Base-by-base conservation (phyloP, 2,113 vertebrate genomes). In the Indri indri region DNA sequence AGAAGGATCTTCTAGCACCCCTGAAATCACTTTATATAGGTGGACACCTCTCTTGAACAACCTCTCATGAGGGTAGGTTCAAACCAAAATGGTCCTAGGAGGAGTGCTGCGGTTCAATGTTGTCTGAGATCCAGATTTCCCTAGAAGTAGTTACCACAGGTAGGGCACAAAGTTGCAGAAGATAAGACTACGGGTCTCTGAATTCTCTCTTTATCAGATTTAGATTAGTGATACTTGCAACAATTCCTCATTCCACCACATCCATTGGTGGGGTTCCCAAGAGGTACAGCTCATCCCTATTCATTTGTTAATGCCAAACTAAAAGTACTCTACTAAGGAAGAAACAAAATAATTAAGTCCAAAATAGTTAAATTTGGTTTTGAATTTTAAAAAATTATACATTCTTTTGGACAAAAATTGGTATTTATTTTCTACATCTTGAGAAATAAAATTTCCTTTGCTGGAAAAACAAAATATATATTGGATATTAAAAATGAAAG, bases 381-480 rank as follows among this genome's bases (percentile, higher is more conserved):
- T 88, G 6, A 30, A 42, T 73, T 93, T 32, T 61, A n/a, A 45
- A 54, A 89, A 30, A 57, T 61, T 47, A n/a, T 61, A 37, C 23
- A 57, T 68, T 88, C 4, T 17, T 81, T 71, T 71, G 77, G 6
- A 94, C n/a, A 52, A 66, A 89, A 97, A 68, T 54, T 77, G 88
- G n/a, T 87, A 57, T 32, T 66, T 79, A n/a, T 87, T 68, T 30
- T 87, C 54, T 92, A 16, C 63, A 61, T 70, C 65, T 79, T 96
- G 68, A 95, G 61, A 92, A 96, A 88, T 68, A 83, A 88, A 76
- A 63, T 90, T 85, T 74, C 18, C 80, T 81, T 90, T 91, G 11
- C 7, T 95, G 61, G 54, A 95, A 70, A 22, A 92, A 90, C 65
- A 20, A 68, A 81, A 82, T 91, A 54, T 16, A 86, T 18, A 63